A percentile compares a stretch with the other conserved stretches of the same genome.
These are phyloP conservation scores for Oegoconia quadripuncta DNA, from an alignment of 2,888 invertebrate genomes.

Conservation along the genomic window DNA sequence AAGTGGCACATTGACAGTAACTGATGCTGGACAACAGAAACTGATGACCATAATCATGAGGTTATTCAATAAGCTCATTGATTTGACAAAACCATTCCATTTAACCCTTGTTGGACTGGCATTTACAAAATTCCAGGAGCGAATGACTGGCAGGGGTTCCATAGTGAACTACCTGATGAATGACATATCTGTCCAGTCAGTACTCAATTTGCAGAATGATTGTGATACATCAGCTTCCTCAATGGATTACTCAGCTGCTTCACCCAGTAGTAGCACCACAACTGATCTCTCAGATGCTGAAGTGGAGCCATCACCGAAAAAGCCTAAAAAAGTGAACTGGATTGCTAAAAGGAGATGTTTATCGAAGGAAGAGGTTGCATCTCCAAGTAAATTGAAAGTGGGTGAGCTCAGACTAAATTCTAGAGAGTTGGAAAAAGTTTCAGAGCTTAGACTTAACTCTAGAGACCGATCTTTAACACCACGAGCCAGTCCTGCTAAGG, in stretches of 20 bases:
- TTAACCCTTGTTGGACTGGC: slow-evolving; percentile 89
- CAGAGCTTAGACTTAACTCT: slow-evolving; percentile 66
- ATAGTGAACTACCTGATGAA: slow-evolving; percentile 87
- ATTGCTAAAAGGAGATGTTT: slow-evolving; percentile 71
- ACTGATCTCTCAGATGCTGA: slow-evolving; percentile 83
- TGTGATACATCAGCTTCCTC: slow-evolving; percentile 68
- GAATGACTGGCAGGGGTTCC: slow-evolving; percentile 83
- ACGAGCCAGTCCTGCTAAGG: slow-evolving; percentile 68
- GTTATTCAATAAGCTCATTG: slow-evolving; percentile 86
- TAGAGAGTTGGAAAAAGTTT: slow-evolving; percentile 79
- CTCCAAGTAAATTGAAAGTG: slow-evolving; percentile 84
- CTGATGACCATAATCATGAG: slow-evolving; percentile 85
- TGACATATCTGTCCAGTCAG: slow-evolving; percentile 88
- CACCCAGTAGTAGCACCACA: slow-evolving; percentile 69
- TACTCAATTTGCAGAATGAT: slow-evolving; percentile 82
- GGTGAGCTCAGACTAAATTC: slow-evolving; percentile 83
- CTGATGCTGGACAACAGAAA: slow-evolving; percentile 80
- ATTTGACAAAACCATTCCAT: slow-evolving; percentile 86
- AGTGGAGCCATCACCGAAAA: slow-evolving; percentile 88
- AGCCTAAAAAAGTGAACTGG: slow-evolving; percentile 77
- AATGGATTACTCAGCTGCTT: slow-evolving; percentile 72
- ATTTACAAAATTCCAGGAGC: slow-evolving; percentile 89
- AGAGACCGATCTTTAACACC: slow-evolving; percentile 67
- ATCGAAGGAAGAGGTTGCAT: slow-evolving; percentile 77
- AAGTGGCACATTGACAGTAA: slow-evolving; percentile 69